phyloP scores from a whole-genome alignment of 2,888 invertebrate genomes.

The Entomobrya proxima region DNA sequence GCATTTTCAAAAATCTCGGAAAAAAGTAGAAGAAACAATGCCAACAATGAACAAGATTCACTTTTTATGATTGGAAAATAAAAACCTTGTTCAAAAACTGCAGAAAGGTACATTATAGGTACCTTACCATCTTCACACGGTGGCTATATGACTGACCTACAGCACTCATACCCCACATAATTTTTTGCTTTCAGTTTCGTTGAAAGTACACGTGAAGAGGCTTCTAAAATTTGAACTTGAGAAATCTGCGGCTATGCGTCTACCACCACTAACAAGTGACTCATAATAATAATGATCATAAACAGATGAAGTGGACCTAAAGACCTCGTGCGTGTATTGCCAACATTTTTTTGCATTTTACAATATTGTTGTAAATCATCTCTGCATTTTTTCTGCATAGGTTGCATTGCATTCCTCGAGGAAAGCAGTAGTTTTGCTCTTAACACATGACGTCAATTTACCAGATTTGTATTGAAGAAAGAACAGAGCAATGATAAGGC shows the following conservation, averaged over 20 bases:
- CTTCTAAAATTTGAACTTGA: neutral
- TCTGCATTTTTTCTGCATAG: neutral
- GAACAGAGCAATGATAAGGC: neutral
- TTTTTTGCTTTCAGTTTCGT: conserved; percentile 22
- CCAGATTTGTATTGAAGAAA: too few species aligned
- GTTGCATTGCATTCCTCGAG: neutral
- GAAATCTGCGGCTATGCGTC: conserved; percentile 3
- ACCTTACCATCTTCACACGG: neutral
- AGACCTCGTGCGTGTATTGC: neutral
- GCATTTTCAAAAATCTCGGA: too few species aligned
- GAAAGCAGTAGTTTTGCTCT: too few species aligned
- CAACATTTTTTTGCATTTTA: neutral
- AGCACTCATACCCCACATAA: conserved; percentile 19
- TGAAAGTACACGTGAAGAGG: conserved; percentile 8
- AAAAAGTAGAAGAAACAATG: too few species aligned
- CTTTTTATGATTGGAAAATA: neutral
- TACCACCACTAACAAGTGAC: neutral
- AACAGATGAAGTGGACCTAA: neutral
- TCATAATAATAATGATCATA: too few species aligned
- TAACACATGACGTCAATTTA: too few species aligned
- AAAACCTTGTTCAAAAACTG: neutral
- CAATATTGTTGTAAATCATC: neutral
- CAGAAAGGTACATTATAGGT: neutral
- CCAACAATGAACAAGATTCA: neutral
- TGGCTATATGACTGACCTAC: conserved; percentile 20